Evolutionary conservation across 2,113 vertebrate genomes (phyloP), one percentile per base, ranked within the genome.

Genomic region (Larimichthys polyactis): DNA sequence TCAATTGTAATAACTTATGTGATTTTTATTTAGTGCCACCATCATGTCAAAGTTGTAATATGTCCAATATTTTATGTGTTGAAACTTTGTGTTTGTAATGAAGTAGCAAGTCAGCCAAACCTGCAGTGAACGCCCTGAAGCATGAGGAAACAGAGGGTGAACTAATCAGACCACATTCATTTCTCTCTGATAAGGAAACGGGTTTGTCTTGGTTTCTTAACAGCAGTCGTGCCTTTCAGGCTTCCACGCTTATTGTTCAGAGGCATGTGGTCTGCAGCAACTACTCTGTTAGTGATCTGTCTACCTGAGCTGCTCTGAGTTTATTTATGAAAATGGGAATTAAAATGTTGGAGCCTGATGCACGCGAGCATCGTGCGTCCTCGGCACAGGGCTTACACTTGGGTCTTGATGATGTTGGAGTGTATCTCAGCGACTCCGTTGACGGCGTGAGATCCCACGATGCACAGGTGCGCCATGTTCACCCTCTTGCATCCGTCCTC

Each of bases 381-480:
- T 20, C 0, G 5, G 40, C 12, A 24, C 64, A 40, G 8, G 55
- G 0, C 97, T 96, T 85, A 99, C 98, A 98, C 96, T 72, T 97
- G 66, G 0, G 84, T 96, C 95, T 96, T 99, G 90, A 99, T 94
- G 44, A 99, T 99, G 46, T 97, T 95, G 0, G 98, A 99, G 94
- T 99, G 98, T 86, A 99, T 99, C 90, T 96, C 94, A 0, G 98
- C 98, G 1, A 99, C 98, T 0, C 98, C 98, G 0, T 99, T 99
- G 83, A 99, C 97, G 0, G 97, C 97, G 2, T 99, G 98, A 16
- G 98, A 99, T 72, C 98, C 98, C 1, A 99, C 96, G 0, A 99
- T 99, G 95, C 98, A 99, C 74, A 99, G 96, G 5, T 99, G 98
- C 4, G 98, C 98, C 98, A 99, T 99, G 95, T 99, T 99, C 90